Evolutionary conservation across 2,113 vertebrate genomes (phyloP).

Genomic region (Ammodytes marinus): DNA sequence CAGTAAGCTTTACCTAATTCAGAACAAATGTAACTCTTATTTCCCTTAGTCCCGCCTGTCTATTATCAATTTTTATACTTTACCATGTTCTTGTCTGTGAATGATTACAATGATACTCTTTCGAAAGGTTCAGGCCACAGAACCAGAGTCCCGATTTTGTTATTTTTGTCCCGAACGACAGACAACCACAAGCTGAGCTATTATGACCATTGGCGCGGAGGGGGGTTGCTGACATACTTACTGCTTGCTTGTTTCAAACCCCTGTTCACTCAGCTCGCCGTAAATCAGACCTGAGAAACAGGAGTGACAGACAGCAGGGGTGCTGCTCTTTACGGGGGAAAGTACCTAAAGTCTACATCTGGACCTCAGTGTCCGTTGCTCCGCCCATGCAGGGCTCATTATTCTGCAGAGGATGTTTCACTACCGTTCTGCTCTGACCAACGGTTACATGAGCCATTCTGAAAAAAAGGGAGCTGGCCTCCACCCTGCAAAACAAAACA

Average conservation of each 20-base stretch:
- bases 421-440: constrained; percentile 57
- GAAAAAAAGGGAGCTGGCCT: constrained; percentile 46
- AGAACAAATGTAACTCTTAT: not conserved
- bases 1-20: not conserved
- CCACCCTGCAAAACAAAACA: constrained; percentile 64
- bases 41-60: not conserved
- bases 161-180: constrained; percentile 7
- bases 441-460: constrained; percentile 61
- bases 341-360: constrained; percentile 75
- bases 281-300: constrained; percentile 8
- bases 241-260: constrained; percentile 41
- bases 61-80: not conserved
- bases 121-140: not conserved
- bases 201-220: not conserved
- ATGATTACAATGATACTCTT: not conserved
- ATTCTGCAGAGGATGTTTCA: constrained; percentile 68
- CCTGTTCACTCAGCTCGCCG: not conserved
- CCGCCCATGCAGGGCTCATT: constrained; percentile 61
- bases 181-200: not conserved
- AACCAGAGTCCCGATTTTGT: not conserved
- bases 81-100: not conserved
- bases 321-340: constrained; percentile 64
- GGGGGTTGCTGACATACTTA: constrained; percentile 9
- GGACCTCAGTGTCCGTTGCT: constrained; percentile 57
- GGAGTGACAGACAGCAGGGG: constrained; percentile 27